A percentile compares a stretch with the other conserved stretches of the same genome.
Conservation (phyloP, 2,888 invertebrate species). For the Nymphalis urticae region DNA sequence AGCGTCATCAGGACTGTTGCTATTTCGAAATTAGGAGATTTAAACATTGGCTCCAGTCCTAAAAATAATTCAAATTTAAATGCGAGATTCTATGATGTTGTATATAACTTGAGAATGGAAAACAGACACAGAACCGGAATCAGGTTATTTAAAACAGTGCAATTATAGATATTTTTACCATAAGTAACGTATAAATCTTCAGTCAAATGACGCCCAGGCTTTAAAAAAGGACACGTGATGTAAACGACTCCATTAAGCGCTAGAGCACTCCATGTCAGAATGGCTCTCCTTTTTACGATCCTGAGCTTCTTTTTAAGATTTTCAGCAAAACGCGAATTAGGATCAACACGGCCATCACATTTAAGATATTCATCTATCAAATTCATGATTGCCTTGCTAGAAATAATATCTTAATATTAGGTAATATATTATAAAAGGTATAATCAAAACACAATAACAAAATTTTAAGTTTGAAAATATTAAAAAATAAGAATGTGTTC, state of each 20-base stretch:
- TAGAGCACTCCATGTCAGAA: slow-evolving; percentile 54
- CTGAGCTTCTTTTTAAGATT: slow-evolving; percentile 47
- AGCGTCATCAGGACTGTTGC: slow-evolving; percentile 7
- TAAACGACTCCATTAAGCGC: slow-evolving; percentile 52
- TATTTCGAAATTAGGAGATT: slow-evolving; percentile 30
- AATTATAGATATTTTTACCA: slow-evolving; percentile 40
- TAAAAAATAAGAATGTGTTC: no score
- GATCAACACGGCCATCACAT: slow-evolving; percentile 43
- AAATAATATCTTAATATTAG: slow-evolving; percentile 11
- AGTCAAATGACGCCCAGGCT: slow-evolving; percentile 50
- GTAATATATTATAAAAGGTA: no score
- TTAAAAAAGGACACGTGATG: slow-evolving; percentile 44
- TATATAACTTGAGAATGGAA: no score
- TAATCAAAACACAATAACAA: no score
- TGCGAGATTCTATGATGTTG: no score
- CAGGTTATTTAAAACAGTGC: neutral
- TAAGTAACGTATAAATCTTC: slow-evolving; percentile 48
- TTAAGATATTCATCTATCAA: slow-evolving; percentile 47
- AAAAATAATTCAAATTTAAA: no score
- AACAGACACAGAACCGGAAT: neutral
- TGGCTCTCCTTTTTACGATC: slow-evolving; percentile 53
- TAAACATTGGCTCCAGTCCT: slow-evolving; percentile 29
- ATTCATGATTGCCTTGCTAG: slow-evolving; percentile 47
- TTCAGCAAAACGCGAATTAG: slow-evolving; percentile 46
- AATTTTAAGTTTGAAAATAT: no score